Base-by-base conservation (phyloP, 2,888 invertebrate genomes). In the Odontocolon sp. region DNA sequence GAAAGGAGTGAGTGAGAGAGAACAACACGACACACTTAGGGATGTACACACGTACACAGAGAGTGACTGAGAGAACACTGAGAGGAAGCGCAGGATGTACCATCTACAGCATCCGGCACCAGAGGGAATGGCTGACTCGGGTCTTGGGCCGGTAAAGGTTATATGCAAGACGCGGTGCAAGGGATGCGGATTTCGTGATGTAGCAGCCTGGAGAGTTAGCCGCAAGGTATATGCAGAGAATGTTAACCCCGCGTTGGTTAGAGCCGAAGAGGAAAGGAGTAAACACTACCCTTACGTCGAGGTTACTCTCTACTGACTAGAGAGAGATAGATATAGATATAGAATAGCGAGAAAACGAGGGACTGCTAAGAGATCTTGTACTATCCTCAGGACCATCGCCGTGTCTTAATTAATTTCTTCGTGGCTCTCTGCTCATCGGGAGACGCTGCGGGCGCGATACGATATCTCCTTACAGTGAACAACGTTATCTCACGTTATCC, bases 131-230 rank as follows among this genome's bases (percentile, higher is more conserved):
- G 81, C 81, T 77, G 83, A 79, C 81, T 78, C 74, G 78, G 77
- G 66, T 26, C 45, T 59, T 16, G 64, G 42, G 63, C 63, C 73
- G 80, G 81, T 67, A 81, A 70, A 84, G 83, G 84, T 80, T 52
- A 40, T 47, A 47, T 79, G 72, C 77, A 82, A 72, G 80, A 61
- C 31, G 80, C 40, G 56, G 45, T 76, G 80, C 78, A 63, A 77
- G 80, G 83, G 81, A 79, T 28, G n/a, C 79, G 82, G 83, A 86
- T 86, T 85, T 83, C 80, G 82, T 79, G 81, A 83, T 81, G 84
- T 80, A 83, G 82, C 80, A 78, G 77, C 63, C 80, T 80, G 81
- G 42, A 63, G 40, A 71, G 59, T 64, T 59, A 63, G 63, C 84
- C 81, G 73, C 84, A 76, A 84, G 79, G 82, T 84, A 85, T 84